These are phyloP conservation scores for Morus bassanus DNA, from an alignment of 2,797 vertebrate species.

Conservation along the genomic window DNA sequence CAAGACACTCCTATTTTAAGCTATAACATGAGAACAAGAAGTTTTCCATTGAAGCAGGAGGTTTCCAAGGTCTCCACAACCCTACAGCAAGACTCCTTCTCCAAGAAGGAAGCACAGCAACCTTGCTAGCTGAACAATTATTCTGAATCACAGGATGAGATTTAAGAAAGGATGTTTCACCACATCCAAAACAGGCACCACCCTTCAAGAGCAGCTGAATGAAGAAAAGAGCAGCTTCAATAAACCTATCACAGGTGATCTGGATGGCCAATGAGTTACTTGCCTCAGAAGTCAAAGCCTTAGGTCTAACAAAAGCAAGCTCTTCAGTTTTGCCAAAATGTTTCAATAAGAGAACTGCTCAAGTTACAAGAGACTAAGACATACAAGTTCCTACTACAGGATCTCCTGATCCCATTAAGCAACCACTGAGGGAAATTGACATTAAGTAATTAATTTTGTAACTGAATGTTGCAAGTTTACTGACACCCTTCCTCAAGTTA, in stretches of 20 bases:
- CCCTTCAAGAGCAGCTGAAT: neutral
- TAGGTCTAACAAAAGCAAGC: neutral
- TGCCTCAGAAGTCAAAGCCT: neutral
- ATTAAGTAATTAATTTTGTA: slow-evolving; percentile 59
- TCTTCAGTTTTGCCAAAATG: neutral
- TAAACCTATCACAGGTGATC: neutral
- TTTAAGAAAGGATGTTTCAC: neutral
- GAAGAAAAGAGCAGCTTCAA: neutral
- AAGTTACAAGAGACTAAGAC: neutral
- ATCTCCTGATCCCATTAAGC: neutral
- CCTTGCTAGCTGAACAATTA: neutral
- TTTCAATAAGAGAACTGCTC: neutral
- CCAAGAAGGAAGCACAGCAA: neutral
- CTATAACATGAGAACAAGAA: neutral
- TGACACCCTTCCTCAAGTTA: slow-evolving; percentile 11
- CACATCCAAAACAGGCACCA: neutral
- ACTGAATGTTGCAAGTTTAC: slow-evolving; percentile 45
- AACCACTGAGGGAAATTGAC: slow-evolving; percentile 1
- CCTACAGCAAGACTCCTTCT: neutral
- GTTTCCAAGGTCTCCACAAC: neutral
- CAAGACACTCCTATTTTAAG: neutral
- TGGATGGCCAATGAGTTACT: neutral
- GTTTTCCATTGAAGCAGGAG: neutral
- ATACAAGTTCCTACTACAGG: neutral
- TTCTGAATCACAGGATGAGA: neutral